Conservation (phyloP, 2,888 invertebrate species). For the Drepanosiphum platanoidis region DNA sequence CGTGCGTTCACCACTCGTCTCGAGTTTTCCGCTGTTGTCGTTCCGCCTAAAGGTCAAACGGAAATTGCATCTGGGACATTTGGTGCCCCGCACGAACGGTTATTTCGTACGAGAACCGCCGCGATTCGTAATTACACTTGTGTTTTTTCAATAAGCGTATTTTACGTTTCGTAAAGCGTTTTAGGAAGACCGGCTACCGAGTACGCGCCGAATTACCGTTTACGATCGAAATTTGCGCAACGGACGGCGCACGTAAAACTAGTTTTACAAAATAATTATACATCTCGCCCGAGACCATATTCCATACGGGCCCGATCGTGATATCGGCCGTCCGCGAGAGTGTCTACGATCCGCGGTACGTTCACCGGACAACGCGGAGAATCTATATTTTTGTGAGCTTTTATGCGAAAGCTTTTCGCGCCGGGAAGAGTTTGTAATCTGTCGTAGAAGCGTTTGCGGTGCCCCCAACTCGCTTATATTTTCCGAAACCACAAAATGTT, state of each 20-base stretch:
- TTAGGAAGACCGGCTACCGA: not conserved
- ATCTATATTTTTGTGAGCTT: too few species aligned
- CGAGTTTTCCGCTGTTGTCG: slow-evolving; percentile 20
- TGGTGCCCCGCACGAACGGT: slow-evolving; percentile 13
- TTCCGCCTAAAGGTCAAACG: slow-evolving; percentile 22
- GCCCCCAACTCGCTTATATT: too few species aligned
- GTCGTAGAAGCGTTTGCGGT: too few species aligned
- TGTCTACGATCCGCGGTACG: too few species aligned
- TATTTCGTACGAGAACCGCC: not conserved
- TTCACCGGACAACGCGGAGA: too few species aligned
- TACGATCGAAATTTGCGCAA: not conserved
- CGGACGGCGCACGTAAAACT: not conserved
- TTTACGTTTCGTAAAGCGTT: slow-evolving; percentile 1
- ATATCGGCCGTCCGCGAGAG: too few species aligned
- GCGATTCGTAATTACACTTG: slow-evolving; percentile 1
- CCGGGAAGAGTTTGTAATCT: too few species aligned
- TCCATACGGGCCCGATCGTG: not conserved
- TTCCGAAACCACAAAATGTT: too few species aligned
- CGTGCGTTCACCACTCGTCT: not conserved
- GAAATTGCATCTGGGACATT: not conserved
- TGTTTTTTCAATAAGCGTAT: not conserved
- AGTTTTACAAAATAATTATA: not conserved
- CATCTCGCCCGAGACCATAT: too few species aligned
- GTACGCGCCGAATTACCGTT: not conserved
- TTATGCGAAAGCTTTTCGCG: too few species aligned